A percentile compares a stretch with the other conserved stretches of the same genome.
phyloP scores from a whole-genome alignment of 2,113 vertebrate genomes.

The Pelecanus crispus region DNA sequence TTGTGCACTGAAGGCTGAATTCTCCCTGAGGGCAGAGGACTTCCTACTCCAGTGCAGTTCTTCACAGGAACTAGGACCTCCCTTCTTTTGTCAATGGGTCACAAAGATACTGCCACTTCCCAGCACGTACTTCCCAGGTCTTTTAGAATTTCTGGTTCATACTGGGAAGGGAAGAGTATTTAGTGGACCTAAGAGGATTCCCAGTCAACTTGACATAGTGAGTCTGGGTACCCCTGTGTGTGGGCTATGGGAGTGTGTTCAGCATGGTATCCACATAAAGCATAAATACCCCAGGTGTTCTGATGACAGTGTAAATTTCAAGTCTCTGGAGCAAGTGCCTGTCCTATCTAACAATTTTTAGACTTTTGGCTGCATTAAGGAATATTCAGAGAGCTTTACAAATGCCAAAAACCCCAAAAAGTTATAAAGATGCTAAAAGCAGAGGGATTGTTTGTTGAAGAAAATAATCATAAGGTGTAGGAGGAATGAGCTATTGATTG shows the following conservation, averaged over 20 bases:
- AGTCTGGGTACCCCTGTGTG: not conserved
- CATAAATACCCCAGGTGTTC: not conserved
- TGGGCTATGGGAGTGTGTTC: not conserved
- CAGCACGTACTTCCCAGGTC: not conserved
- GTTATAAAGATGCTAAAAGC: not conserved
- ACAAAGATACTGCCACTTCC: not conserved
- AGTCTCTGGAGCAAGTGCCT: not conserved
- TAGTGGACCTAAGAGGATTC: not conserved
- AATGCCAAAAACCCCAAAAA: not conserved
- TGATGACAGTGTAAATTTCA: not conserved
- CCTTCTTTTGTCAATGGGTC: not conserved
- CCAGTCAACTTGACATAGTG: not conserved
- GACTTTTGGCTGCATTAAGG: not conserved
- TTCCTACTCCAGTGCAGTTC: not conserved
- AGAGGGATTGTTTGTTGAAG: not conserved
- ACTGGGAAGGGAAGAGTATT: not conserved
- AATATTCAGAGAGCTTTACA: not conserved
- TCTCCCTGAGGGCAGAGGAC: not conserved
- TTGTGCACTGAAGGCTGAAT: not conserved
- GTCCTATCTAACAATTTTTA: not conserved
- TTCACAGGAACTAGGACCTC: not conserved
- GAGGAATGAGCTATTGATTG: not conserved
- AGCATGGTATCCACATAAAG: rapidly evolving
- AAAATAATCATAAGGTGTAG: not conserved
- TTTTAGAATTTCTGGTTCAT: not conserved